Percentiles rank a stretch among this genome's conserved stretches.
These are phyloP conservation scores for Pantherophis guttatus DNA, from an alignment of 2,113 vertebrate genomes.

Conservation along the genomic window DNA sequence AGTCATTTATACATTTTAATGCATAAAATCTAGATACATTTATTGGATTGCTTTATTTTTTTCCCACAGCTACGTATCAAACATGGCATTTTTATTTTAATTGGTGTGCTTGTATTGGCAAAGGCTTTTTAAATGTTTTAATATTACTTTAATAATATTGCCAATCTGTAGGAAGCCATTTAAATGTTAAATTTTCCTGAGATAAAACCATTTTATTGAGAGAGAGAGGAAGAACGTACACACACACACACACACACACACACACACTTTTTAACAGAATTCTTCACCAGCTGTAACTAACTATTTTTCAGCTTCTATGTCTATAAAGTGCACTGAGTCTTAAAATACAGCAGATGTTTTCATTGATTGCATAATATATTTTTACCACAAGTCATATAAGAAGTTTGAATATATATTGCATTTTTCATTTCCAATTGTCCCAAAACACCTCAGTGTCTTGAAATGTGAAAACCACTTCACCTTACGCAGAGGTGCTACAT, in stretches of 20 bases:
- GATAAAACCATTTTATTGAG: neutral
- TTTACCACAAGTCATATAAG: conserved; percentile 17
- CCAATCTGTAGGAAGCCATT: neutral
- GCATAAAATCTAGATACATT: neutral
- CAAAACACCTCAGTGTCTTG: conserved; percentile 34
- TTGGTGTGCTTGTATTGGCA: neutral
- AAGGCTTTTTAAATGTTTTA: neutral
- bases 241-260: neutral
- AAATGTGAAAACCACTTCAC: conserved; percentile 23
- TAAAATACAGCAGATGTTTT: neutral
- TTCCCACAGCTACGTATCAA: neutral
- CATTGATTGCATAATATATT: neutral
- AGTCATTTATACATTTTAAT: neutral
- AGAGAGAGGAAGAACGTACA: neutral
- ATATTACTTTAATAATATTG: neutral
- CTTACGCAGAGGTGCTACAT: conserved; percentile 6
- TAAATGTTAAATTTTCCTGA: neutral
- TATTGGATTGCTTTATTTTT: neutral
- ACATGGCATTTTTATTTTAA: neutral
- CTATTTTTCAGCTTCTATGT: neutral
- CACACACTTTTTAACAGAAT: neutral
- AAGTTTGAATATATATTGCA: neutral
- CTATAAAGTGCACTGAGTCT: conserved; percentile 1
- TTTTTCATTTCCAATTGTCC: conserved; percentile 21
- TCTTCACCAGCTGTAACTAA: conserved; percentile 7